Conservation (phyloP, 2,113 vertebrate genomes). For the Petaurus breviceps region DNA sequence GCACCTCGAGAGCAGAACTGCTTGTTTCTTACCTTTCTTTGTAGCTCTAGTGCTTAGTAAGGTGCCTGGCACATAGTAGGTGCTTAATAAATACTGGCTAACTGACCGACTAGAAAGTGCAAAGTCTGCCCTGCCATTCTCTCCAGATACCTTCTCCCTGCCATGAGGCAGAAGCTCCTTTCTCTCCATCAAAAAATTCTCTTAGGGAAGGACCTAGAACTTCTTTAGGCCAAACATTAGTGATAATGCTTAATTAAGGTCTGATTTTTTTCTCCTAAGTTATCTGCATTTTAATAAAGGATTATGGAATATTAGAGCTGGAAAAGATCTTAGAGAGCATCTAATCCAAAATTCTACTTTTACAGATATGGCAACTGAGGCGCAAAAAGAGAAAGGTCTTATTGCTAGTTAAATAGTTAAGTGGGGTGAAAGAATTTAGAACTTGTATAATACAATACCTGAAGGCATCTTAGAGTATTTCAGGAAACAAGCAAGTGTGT, state of each 20-base stretch:
- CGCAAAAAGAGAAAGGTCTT: constrained; percentile 28
- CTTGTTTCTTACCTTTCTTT: background rate
- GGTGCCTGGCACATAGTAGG: too few species aligned
- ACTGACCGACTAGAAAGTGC: too few species aligned
- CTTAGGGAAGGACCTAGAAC: background rate
- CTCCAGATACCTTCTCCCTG: background rate
- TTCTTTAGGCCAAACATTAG: background rate
- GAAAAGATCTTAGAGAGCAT: constrained; percentile 1
- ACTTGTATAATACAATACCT: background rate
- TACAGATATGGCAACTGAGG: background rate
- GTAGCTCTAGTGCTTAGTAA: background rate
- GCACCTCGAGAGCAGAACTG: background rate
- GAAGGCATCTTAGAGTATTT: background rate
- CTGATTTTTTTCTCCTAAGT: background rate
- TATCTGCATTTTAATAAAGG: constrained; percentile 43
- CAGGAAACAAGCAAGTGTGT: background rate
- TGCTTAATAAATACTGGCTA: too few species aligned
- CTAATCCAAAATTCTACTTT: background rate
- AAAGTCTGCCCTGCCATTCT: background rate
- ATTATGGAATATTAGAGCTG: background rate
- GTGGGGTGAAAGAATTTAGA: background rate
- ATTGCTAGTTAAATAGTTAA: background rate
- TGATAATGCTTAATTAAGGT: background rate
- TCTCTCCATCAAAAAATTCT: background rate
- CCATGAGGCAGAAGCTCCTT: background rate